Evolutionary conservation across 2,888 invertebrate genomes (phyloP).

Genomic region (Callosobruchus maculatus): DNA sequence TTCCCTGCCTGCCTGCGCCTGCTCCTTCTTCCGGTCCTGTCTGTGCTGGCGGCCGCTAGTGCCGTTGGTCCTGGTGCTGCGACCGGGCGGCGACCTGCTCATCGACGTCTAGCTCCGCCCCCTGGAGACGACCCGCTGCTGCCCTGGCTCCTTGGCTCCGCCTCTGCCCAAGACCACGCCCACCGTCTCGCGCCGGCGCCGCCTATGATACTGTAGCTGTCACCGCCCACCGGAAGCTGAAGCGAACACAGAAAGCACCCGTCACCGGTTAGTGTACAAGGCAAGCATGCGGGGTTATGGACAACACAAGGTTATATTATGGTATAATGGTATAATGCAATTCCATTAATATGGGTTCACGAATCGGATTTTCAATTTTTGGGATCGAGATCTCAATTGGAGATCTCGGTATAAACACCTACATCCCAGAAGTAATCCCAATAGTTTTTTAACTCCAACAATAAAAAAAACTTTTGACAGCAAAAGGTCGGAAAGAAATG

Average conservation of each 20-base stretch:
- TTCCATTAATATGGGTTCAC: too few relatives aligned
- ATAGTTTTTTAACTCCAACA: too few relatives aligned
- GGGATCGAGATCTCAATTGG: too few relatives aligned
- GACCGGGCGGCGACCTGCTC: neutral
- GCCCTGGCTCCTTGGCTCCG: neutral
- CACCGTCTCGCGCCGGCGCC: constrained; percentile 15
- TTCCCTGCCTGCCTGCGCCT: neutral
- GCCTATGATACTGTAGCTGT: constrained; percentile 10
- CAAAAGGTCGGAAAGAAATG: too few relatives aligned
- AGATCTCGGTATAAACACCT: too few relatives aligned
- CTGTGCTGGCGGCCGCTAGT: neutral
- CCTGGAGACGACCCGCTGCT: neutral
- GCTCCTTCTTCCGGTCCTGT: neutral
- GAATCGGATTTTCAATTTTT: too few relatives aligned
- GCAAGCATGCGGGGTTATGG: neutral
- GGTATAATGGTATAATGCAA: too few relatives aligned
- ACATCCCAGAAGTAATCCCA: too few relatives aligned
- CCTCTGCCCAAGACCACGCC: constrained; percentile 1
- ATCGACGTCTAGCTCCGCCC: neutral
- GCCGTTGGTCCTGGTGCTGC: neutral
- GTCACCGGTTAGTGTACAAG: constrained; percentile 13
- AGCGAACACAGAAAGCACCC: constrained; percentile 14
- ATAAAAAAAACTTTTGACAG: too few relatives aligned
- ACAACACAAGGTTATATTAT: neutral
- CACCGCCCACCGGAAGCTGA: constrained; percentile 10